A percentile compares a stretch with the other conserved stretches of the same genome.
These are phyloP conservation scores for Oeneis ivallda DNA, from an alignment of 2,888 invertebrate species.

Conservation along the genomic window DNA sequence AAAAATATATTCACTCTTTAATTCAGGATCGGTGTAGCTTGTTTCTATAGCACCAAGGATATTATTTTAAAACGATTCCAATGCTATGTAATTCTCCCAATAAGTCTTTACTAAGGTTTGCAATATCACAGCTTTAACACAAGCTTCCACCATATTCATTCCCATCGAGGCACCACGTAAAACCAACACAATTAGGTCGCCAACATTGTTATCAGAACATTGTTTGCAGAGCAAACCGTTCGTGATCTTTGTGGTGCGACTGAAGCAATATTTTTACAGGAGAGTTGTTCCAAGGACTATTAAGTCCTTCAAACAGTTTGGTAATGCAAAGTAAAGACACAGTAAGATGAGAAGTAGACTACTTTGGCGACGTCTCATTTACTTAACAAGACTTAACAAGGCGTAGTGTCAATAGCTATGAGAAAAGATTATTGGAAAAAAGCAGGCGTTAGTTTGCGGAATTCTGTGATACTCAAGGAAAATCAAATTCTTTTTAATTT, in stretches of 20 bases:
- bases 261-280: slow-evolving; percentile 62
- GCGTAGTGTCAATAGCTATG: not conserved
- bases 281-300: slow-evolving; percentile 31
- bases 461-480: too few species aligned
- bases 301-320: slow-evolving; percentile 13
- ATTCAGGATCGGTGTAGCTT: too few species aligned
- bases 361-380: not conserved
- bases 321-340: slow-evolving; percentile 23
- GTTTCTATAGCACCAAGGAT: too few species aligned
- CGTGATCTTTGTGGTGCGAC: slow-evolving; percentile 61
- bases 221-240: slow-evolving; percentile 48
- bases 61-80: not conserved
- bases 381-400: not conserved
- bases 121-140: slow-evolving; percentile 19
- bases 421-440: too few species aligned
- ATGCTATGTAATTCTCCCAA: not conserved
- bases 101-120: slow-evolving; percentile 1
- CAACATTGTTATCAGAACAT: slow-evolving; percentile 42
- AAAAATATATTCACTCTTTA: too few species aligned
- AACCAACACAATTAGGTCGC: slow-evolving; percentile 65
- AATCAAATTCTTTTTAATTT: too few species aligned
- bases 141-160: slow-evolving; percentile 28
- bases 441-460: too few species aligned
- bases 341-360: not conserved
- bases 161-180: slow-evolving; percentile 47